These are phyloP conservation scores for Yoshiicerus persimilis DNA, from an alignment of 1,140 invertebrate genomes.

Conservation along the genomic window DNA sequence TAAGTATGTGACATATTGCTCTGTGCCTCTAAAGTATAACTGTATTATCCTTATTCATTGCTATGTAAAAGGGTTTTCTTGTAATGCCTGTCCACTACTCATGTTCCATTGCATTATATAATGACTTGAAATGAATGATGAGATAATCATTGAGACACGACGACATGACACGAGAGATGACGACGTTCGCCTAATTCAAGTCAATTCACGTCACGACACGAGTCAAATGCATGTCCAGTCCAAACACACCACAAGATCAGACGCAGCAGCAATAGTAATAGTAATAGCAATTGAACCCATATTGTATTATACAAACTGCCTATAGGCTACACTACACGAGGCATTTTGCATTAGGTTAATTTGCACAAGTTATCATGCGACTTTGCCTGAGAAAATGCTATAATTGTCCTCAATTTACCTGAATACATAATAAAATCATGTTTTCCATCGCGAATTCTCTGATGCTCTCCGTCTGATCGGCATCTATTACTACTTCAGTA, in stretches of 20 bases:
- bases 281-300: neutral
- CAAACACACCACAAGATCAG: neutral
- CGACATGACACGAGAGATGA: slow-evolving; percentile 11
- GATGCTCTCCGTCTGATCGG: neutral
- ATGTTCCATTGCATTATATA: neutral
- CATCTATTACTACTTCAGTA: neutral
- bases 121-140: neutral
- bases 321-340: neutral
- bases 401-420: neutral
- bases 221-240: neutral
- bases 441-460: neutral
- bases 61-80: neutral
- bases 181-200: neutral
- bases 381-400: neutral
- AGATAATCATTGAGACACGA: slow-evolving; percentile 19
- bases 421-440: slow-evolving; percentile 9
- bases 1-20: neutral
- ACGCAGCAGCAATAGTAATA: too few relatives aligned
- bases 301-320: neutral
- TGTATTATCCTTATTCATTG: neutral
- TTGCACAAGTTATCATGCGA: neutral
- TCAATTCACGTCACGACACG: slow-evolving; percentile 4
- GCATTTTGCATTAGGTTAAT: neutral
- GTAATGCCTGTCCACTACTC: neutral
- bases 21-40: too few relatives aligned